Conservation (phyloP, 2,113 vertebrate species). For the cattle (Bos taurus) region DNA sequence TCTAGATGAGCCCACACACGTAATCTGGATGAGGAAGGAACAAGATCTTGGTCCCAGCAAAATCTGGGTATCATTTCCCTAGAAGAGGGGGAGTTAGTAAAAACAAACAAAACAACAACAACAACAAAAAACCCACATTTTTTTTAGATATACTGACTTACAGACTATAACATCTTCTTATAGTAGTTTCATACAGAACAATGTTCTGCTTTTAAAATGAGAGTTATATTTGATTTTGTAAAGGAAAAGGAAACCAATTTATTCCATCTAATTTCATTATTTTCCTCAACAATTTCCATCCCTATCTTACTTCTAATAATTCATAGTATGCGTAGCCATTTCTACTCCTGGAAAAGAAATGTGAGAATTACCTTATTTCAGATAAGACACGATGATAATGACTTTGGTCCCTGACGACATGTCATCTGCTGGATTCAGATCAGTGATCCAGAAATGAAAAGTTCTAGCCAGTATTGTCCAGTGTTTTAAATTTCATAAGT, state of each 20-base stretch:
- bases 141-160: background rate
- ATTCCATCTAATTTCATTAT: background rate
- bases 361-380: background rate
- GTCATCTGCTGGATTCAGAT: constrained; percentile 8
- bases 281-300: background rate
- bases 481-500: background rate
- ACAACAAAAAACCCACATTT: background rate
- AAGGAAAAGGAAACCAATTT: background rate
- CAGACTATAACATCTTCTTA: background rate
- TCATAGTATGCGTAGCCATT: background rate
- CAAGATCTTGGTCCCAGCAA: background rate
- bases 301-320: background rate
- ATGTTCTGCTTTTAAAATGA: background rate
- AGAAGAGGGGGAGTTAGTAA: background rate
- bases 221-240: background rate
- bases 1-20: background rate
- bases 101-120: background rate
- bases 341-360: background rate
- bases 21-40: background rate
- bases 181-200: background rate
- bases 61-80: background rate
- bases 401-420: background rate
- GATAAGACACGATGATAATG: background rate
- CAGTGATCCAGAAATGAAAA: constrained; percentile 29
- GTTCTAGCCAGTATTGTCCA: background rate